Conservation (phyloP, 2,888 invertebrate species). For the Barypeithes pellucidus region DNA sequence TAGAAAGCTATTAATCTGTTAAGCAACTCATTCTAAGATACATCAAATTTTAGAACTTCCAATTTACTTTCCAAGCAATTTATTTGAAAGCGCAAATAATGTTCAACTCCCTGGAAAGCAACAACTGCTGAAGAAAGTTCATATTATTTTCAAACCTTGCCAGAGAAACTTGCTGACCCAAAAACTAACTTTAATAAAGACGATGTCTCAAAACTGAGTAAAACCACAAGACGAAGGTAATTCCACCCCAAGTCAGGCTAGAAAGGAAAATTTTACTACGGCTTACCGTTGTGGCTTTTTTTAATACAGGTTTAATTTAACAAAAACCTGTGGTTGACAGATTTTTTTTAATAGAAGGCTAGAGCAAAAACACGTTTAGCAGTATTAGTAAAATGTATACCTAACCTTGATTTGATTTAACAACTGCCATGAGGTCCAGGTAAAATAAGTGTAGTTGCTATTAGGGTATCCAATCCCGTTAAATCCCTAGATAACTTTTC, state of each 20-base stretch:
- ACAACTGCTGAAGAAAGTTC: background rate
- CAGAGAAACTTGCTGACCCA: slow-evolving; percentile 28
- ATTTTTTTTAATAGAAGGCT: too few relatives aligned
- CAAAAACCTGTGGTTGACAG: too few relatives aligned
- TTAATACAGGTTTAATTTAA: too few relatives aligned
- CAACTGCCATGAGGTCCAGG: too few relatives aligned
- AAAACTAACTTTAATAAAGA: slow-evolving; percentile 30
- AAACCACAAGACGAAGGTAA: slow-evolving; percentile 4
- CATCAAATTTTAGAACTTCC: background rate
- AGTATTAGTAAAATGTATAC: too few relatives aligned
- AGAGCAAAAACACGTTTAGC: too few relatives aligned
- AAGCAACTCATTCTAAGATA: background rate
- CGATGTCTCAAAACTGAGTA: slow-evolving; percentile 14
- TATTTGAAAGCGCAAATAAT: background rate
- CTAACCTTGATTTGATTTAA: too few relatives aligned
- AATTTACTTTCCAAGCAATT: background rate
- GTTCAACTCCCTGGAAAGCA: slow-evolving; percentile 11
- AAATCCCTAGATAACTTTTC: too few relatives aligned
- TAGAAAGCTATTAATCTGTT: too few relatives aligned
- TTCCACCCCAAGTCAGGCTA: background rate
- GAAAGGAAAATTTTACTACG: background rate
- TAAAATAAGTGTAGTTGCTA: too few relatives aligned
- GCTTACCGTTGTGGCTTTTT: background rate
- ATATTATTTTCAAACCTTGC: slow-evolving; percentile 14
- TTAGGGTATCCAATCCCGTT: too few relatives aligned